Base-by-base conservation (phyloP, 2,888 invertebrate species). In the Abrostola triplasia region DNA sequence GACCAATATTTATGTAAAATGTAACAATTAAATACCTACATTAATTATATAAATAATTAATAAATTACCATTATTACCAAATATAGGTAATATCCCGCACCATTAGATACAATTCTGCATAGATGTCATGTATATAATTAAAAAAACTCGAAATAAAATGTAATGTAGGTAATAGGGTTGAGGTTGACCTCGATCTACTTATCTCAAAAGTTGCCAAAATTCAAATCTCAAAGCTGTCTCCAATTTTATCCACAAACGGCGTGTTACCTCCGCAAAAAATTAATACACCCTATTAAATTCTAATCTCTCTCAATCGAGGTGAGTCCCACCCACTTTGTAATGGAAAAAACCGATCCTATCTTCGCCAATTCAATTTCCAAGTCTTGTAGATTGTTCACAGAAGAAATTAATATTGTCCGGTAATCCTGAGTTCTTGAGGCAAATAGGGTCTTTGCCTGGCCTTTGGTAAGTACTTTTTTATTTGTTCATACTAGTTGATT, bases 301-400 rank as follows among this genome's bases (percentile, higher is more conserved):
- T 84, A 84, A 83, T 85, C 84, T 80, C 63, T 58, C 58, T 59
- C 73, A 73, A 79, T 77, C 74, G 66, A 74, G 74, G 74, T 64
- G 71, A 74, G 72, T 68, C 76, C 65, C 66, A 63, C 66, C 77
- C 84, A 85, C 79, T 86, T 82, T 82, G 82, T 84, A 84, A 86
- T 87, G 84, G 83, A 84, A 87, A 83, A 83, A 88, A 84, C 67
- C 81, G 85, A 86, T 88, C 82, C 64, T 84, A 87, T 88, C 88
- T 75, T 51, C 67, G 38, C 62, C 67, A 79, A 88, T 88, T 86
- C 86, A 87, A 87, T 88, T 87, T 85, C 70, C 77, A 84, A 83
- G 82, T 73, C 73, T 79, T 76, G 81, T 76, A 76, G 80, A 81
- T 79, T 84, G 77, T 81, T 78, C 78, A 70, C 64, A 72, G 73